A percentile compares a stretch with the other conserved stretches of the same genome.
Evolutionary conservation across 2,113 vertebrate genomes (phyloP).

Genomic region (Columba livia): DNA sequence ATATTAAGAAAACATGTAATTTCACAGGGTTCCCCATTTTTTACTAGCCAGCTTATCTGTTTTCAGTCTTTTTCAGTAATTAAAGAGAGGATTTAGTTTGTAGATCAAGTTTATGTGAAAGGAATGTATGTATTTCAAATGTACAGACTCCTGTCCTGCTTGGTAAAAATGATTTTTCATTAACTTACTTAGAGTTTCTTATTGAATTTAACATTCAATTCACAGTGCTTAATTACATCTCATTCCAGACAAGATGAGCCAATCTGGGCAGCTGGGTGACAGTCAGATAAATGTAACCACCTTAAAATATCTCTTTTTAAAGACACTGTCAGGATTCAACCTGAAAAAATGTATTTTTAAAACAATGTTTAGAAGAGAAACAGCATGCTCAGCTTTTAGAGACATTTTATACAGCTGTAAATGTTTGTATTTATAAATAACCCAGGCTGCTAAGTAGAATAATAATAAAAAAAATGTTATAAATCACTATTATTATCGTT

Average conservation of each 20-base stretch:
- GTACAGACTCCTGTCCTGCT: neutral
- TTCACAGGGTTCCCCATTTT: neutral
- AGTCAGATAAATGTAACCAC: neutral
- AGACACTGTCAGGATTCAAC: neutral
- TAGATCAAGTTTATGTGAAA: neutral
- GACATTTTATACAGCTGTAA: neutral
- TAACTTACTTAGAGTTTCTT: neutral
- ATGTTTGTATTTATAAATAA: neutral
- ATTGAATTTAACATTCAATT: constrained; percentile 7
- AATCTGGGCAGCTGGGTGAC: neutral
- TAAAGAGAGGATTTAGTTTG: neutral
- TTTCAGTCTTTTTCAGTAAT: neutral
- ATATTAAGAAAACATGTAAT: neutral
- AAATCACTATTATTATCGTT: neutral
- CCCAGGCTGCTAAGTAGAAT: neutral
- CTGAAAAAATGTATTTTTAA: neutral
- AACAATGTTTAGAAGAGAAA: neutral
- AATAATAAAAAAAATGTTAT: neutral
- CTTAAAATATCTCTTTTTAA: neutral
- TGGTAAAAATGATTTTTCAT: constrained; percentile 6
- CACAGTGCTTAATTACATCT: neutral
- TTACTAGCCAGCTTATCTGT: neutral
- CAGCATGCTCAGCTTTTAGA: neutral
- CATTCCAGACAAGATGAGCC: neutral
- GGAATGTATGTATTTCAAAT: neutral